Conservation (phyloP, 1,140 invertebrate genomes). For the Aphidius gifuensis region DNA sequence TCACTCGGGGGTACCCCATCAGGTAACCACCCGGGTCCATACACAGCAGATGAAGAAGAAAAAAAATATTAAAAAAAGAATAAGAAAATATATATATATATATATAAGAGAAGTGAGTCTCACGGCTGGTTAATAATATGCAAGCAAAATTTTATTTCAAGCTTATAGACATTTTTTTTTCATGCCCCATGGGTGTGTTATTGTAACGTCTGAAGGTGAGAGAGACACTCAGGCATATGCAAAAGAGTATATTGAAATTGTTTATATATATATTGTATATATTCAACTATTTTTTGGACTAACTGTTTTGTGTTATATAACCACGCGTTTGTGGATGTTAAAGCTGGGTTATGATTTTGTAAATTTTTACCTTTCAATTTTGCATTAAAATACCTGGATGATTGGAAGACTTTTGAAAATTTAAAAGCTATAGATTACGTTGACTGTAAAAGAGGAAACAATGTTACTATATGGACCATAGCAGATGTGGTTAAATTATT, state of each 20-base stretch:
- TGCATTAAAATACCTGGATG: constrained; percentile 33
- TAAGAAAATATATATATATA: neutral
- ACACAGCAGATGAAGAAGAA: neutral
- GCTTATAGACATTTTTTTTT: constrained; percentile 19
- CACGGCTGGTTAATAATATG: constrained; percentile 31
- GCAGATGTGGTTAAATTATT: neutral
- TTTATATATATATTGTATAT: constrained; percentile 6
- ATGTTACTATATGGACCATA: constrained; percentile 16
- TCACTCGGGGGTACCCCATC: neutral
- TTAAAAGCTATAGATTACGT: constrained; percentile 31
- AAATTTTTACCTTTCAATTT: constrained; percentile 9
- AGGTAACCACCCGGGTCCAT: constrained; percentile 19
- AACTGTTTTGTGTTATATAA: neutral
- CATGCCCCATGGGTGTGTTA: constrained; percentile 27
- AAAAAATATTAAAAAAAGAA: neutral
- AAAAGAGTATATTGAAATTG: neutral
- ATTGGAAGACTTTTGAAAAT: constrained; percentile 34
- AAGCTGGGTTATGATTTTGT: neutral
- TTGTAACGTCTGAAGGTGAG: constrained; percentile 23
- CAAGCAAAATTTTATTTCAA: constrained; percentile 30
- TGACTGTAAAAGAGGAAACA: constrained; percentile 21
- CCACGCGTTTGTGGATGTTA: constrained; percentile 5
- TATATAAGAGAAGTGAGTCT: constrained; percentile 15
- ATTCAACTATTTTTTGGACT: neutral
- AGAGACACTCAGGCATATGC: neutral